Evolutionary conservation across 2,797 vertebrate species (phyloP).

Genomic region (Oreochromis grahami): DNA sequence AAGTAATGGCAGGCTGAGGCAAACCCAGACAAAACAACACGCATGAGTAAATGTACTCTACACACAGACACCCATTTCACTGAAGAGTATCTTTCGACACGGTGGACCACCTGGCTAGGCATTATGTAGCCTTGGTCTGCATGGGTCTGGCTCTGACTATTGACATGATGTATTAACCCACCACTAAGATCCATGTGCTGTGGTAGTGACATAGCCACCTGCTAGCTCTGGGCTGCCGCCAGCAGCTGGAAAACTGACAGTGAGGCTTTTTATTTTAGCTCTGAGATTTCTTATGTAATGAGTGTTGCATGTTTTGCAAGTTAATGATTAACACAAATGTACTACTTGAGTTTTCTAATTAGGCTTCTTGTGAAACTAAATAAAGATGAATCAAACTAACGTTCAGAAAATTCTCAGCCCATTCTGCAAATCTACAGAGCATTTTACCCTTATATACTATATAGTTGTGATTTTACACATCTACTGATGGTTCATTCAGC

Average conservation of each 20-base stretch:
- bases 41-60: constrained; percentile 3
- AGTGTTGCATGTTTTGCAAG: constrained; percentile 5
- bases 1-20: constrained; percentile 1
- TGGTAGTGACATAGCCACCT: constrained; percentile 15
- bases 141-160: constrained; percentile 22
- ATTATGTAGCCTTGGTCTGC: constrained; percentile 4
- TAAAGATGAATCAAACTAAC: not conserved
- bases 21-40: constrained; percentile 22
- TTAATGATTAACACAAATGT: constrained; percentile 17
- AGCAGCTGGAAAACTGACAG: constrained; percentile 9
- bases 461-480: not conserved
- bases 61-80: constrained; percentile 4
- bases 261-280: constrained; percentile 28
- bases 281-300: constrained; percentile 22
- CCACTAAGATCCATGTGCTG: constrained; percentile 9
- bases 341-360: not conserved
- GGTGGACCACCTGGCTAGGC: constrained; percentile 34
- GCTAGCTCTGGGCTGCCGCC: not conserved
- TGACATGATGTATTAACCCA: constrained; percentile 45
- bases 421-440: not conserved
- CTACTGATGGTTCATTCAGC: not conserved
- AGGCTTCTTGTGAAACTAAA: not conserved
- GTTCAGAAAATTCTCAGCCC: not conserved
- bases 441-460: not conserved
- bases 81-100: constrained; percentile 3